Conservation (phyloP, 2,888 invertebrate species). For the Scrobipalpa costella region DNA sequence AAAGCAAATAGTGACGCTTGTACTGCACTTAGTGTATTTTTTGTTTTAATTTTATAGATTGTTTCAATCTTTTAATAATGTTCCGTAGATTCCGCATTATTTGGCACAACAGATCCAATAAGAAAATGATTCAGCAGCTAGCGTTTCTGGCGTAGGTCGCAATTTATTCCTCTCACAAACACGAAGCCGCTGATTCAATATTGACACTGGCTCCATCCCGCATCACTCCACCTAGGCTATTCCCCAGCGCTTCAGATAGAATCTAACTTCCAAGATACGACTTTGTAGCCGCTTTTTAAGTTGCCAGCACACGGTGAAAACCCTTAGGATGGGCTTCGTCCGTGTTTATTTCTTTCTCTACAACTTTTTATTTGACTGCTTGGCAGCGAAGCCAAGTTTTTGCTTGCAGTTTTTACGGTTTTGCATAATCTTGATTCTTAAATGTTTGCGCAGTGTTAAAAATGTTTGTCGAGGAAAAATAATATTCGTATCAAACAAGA, state of each 20-base stretch:
- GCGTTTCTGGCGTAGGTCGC: slow-evolving; percentile 61
- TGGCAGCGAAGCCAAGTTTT: slow-evolving; percentile 30
- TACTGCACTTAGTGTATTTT: too few relatives aligned
- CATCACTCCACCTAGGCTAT: slow-evolving; percentile 52
- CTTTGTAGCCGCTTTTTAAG: slow-evolving; percentile 56
- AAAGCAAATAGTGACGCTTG: too few relatives aligned
- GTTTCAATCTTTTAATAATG: too few relatives aligned
- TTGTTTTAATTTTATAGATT: too few relatives aligned
- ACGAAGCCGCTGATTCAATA: slow-evolving; percentile 72
- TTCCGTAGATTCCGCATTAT: slow-evolving; percentile 1
- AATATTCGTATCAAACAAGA: slow-evolving; percentile 13
- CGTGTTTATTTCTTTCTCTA: slow-evolving; percentile 44
- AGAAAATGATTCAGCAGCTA: slow-evolving; percentile 59
- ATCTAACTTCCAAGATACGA: slow-evolving; percentile 58
- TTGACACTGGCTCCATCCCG: slow-evolving; percentile 64
- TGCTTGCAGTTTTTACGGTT: slow-evolving; percentile 30
- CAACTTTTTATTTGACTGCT: slow-evolving; percentile 30
- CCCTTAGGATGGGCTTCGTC: slow-evolving; percentile 41
- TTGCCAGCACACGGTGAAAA: slow-evolving; percentile 43
- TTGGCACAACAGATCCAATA: slow-evolving; percentile 1
- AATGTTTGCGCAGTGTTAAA: slow-evolving; percentile 13
- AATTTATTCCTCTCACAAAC: slow-evolving; percentile 76
- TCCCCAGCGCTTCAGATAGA: slow-evolving; percentile 51
- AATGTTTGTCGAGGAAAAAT: slow-evolving; percentile 14
- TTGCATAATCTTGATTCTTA: slow-evolving; percentile 24